phyloP scores from a whole-genome alignment of 92 coral and sea anemone genomes.

The Ricordea florida region DNA sequence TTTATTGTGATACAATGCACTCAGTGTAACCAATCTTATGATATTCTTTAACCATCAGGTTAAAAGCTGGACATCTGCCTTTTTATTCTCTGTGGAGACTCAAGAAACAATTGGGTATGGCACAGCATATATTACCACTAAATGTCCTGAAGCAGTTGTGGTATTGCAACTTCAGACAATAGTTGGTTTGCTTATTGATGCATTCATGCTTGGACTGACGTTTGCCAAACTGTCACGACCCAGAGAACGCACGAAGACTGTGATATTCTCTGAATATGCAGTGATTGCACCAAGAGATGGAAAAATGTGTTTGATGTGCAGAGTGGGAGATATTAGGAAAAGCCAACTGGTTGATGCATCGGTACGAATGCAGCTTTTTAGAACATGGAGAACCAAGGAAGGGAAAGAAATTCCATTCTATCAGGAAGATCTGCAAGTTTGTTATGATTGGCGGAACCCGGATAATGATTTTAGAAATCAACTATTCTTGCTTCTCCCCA shows the following conservation, averaged over 20 bases:
- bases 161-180: conserved; percentile 75
- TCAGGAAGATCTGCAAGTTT: conserved; percentile 80
- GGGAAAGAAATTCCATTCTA: conserved; percentile 71
- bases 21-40: too few species aligned
- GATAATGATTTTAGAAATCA: conserved; percentile 68
- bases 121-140: conserved; percentile 65
- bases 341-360: conserved; percentile 87
- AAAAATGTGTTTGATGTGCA: conserved; percentile 87
- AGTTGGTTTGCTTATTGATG: conserved; percentile 78
- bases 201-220: conserved; percentile 83
- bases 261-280: conserved; percentile 81
- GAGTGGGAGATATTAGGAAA: conserved; percentile 88
- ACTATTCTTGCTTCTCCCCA: conserved; percentile 76
- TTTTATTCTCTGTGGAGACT: conserved; percentile 92
- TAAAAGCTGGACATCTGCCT: conserved; percentile 81
- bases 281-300: conserved; percentile 82
- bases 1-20: too few species aligned
- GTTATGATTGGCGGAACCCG: conserved; percentile 71
- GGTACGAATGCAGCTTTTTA: conserved; percentile 74
- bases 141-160: conserved; percentile 85
- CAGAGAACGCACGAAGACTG: conserved; percentile 76
- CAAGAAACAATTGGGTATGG: conserved; percentile 99
- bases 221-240: conserved; percentile 95
- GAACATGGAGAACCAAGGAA: conserved; percentile 60
- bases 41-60: conserved; percentile 39